Conservation (phyloP, 2,888 invertebrate genomes). For the Harmothoe impar region DNA sequence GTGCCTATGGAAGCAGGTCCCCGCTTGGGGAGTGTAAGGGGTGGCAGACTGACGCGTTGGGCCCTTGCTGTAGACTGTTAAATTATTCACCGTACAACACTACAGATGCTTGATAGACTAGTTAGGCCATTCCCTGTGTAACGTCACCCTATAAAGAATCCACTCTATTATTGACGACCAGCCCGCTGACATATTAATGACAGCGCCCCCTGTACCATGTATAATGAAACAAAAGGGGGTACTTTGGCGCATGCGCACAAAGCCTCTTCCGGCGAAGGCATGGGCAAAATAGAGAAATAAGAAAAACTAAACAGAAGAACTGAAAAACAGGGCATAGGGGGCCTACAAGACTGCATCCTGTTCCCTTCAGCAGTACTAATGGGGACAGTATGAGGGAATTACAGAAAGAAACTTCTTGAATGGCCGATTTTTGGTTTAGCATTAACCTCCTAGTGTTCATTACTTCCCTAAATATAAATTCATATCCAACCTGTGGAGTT, state of each 20-base stretch:
- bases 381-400: too few relatives aligned
- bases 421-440: too few relatives aligned
- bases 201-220: neutral
- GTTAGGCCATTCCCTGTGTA: slow-evolving; percentile 34
- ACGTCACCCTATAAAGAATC: slow-evolving; percentile 46
- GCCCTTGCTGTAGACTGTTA: slow-evolving; percentile 28
- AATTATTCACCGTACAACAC: slow-evolving; percentile 42
- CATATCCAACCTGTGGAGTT: too few relatives aligned
- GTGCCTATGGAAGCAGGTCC: neutral
- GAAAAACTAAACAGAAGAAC: neutral
- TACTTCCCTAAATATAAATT: too few relatives aligned
- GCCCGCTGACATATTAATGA: slow-evolving; percentile 36
- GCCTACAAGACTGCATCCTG: neutral
- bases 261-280: neutral
- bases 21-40: slow-evolving; percentile 8
- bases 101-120: slow-evolving; percentile 37
- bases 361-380: too few relatives aligned
- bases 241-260: slow-evolving; percentile 38
- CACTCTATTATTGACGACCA: slow-evolving; percentile 11
- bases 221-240: slow-evolving; percentile 37
- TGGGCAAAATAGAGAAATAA: neutral
- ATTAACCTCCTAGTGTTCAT: too few relatives aligned
- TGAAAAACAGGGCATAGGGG: neutral
- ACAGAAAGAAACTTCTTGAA: too few relatives aligned
- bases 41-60: slow-evolving; percentile 11